Percentiles rank a stretch among this genome's conserved stretches.
These are phyloP conservation scores for Hesperophylax magnus DNA, from an alignment of 1,140 invertebrate genomes.

Conservation along the genomic window DNA sequence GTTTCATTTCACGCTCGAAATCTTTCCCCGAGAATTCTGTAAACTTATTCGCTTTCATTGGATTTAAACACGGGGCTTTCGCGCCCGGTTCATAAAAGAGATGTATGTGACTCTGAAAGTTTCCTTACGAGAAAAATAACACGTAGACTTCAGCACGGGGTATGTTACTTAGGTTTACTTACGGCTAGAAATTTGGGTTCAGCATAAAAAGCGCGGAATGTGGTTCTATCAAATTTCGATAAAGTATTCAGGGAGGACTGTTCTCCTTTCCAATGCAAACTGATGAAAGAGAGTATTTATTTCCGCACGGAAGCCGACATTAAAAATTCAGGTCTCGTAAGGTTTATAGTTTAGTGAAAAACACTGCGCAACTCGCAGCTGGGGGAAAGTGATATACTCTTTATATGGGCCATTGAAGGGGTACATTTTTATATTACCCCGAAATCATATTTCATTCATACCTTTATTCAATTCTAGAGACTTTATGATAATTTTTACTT, in stretches of 20 bases:
- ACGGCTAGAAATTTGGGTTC: conserved; percentile 17
- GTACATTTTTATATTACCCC: conserved; percentile 27
- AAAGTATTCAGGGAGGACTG: conserved; percentile 18
- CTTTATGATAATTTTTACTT: conserved; percentile 32
- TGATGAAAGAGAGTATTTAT: conserved; percentile 31
- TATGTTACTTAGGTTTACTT: neutral
- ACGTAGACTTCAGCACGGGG: neutral
- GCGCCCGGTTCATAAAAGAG: conserved; percentile 21
- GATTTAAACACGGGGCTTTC: neutral
- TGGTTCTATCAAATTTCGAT: neutral
- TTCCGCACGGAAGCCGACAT: conserved; percentile 10
- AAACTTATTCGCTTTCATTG: conserved; percentile 18
- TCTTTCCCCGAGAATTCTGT: conserved; percentile 3
- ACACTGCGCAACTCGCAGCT: neutral
- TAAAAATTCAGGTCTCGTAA: conserved; percentile 24
- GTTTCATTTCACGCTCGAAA: conserved; percentile 13
- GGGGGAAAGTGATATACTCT: conserved; percentile 8
- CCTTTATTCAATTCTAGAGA: conserved; percentile 28
- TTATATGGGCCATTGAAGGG: conserved; percentile 6
- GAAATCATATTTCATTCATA: conserved; percentile 30
- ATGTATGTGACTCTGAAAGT: conserved; percentile 11
- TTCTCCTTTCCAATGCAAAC: conserved; percentile 1
- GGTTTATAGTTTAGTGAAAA: conserved; percentile 19
- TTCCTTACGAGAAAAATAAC: conserved; percentile 10
- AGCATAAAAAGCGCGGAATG: neutral